phyloP scores from a whole-genome alignment of 2,113 vertebrate species.

The Atlantisia rogersi region DNA sequence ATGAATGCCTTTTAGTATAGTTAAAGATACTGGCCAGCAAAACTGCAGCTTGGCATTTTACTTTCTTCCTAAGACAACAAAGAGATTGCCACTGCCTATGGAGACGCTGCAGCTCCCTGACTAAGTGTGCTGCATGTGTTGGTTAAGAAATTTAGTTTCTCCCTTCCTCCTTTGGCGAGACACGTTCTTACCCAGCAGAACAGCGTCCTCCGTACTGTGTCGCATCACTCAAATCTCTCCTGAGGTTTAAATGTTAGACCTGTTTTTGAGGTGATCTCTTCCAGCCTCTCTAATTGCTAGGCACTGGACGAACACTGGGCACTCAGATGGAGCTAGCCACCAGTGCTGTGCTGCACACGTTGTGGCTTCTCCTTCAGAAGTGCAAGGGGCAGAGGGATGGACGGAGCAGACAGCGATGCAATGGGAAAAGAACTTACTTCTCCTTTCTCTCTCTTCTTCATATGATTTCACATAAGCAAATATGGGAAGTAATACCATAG shows the following conservation, averaged over 20 bases:
- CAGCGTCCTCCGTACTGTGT: rapidly evolving
- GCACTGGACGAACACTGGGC: neutral
- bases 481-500: constrained; percentile 33
- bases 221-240: neutral
- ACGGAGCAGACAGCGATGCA: neutral
- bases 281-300: neutral
- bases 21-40: constrained; percentile 24
- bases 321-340: neutral
- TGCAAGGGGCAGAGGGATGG: neutral
- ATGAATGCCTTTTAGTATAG: constrained; percentile 4
- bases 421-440: neutral
- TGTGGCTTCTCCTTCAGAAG: neutral
- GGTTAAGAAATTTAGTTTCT: neutral
- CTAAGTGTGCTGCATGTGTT: neutral
- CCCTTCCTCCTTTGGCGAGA: neutral
- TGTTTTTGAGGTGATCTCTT: neutral
- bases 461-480: constrained; percentile 48
- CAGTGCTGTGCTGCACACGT: rapidly evolving
- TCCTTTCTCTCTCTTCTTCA: neutral
- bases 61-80: constrained; percentile 6
- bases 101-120: neutral
- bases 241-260: neutral
- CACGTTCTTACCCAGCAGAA: neutral
- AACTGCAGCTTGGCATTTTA: neutral
- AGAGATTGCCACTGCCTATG: neutral